Percentiles rank a stretch among this genome's conserved stretches.
These are phyloP conservation scores for Nerophis lumbriciformis DNA, from an alignment of 2,113 vertebrate genomes.

Conservation along the genomic window DNA sequence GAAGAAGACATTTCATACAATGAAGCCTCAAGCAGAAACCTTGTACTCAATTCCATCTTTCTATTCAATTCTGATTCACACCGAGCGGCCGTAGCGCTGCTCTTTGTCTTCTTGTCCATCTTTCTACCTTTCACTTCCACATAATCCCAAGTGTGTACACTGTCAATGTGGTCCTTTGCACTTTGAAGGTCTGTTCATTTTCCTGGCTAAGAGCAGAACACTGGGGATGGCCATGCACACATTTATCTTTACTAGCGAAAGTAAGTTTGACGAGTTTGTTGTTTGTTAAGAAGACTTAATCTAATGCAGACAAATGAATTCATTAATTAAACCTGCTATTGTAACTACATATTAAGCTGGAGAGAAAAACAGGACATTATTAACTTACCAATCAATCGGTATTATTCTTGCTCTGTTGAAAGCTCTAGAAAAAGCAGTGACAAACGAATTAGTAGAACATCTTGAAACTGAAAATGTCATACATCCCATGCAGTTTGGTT, in stretches of 20 bases:
- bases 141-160: conserved; percentile 30
- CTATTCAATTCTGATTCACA: conserved; percentile 43
- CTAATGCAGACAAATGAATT: too few species aligned
- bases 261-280: not conserved
- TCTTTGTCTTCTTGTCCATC: conserved; percentile 52
- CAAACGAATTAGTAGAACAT: too few species aligned
- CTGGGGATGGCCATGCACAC: conserved; percentile 8
- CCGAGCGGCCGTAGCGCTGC: conserved; percentile 47
- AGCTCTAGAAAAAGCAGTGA: too few species aligned
- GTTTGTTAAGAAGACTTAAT: not conserved
- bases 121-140: conserved; percentile 43
- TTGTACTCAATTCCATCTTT: conserved; percentile 35
- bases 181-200: conserved; percentile 52
- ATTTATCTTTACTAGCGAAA: conserved; percentile 10
- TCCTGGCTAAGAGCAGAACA: conserved; percentile 25
- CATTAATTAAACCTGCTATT: not conserved
- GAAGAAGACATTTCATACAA: conserved; percentile 43
- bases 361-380: too few species aligned
- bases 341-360: too few species aligned
- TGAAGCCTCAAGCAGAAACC: conserved; percentile 19
- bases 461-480: too few species aligned
- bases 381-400: too few species aligned
- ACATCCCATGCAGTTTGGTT: too few species aligned
- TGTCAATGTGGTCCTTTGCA: conserved; percentile 34
- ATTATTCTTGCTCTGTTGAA: too few species aligned